Conservation (phyloP, 2,113 vertebrate genomes). For the Silurus meridionalis region DNA sequence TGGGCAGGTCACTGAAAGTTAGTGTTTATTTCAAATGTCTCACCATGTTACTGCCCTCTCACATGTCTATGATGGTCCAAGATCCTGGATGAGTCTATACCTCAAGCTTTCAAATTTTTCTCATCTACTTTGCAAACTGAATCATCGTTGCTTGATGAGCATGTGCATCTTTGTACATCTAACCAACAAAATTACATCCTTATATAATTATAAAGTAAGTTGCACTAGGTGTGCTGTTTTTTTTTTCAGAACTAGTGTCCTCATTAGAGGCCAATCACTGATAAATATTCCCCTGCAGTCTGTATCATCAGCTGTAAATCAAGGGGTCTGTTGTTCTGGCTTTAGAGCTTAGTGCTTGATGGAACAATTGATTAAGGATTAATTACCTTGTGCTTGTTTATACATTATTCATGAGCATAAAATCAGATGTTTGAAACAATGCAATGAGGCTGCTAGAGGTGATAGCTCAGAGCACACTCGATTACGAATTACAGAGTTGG, state of each 20-base stretch:
- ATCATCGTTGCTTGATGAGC: neutral
- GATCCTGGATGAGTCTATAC: constrained; percentile 2
- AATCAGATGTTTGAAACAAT: constrained; percentile 49
- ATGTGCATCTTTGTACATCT: neutral
- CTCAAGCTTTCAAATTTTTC: constrained; percentile 8
- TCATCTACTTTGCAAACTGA: neutral
- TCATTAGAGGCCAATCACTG: constrained; percentile 22
- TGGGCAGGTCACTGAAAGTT: constrained; percentile 30
- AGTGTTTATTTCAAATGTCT: constrained; percentile 44
- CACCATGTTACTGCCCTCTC: constrained; percentile 31
- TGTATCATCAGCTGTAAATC: constrained; percentile 50
- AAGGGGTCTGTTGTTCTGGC: constrained; percentile 42
- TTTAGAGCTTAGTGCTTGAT: constrained; percentile 41
- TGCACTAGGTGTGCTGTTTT: constrained; percentile 5
- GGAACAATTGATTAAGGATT: constrained; percentile 50
- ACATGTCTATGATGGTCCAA: constrained; percentile 18
- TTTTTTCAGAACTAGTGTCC: neutral
- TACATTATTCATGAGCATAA: constrained; percentile 46
- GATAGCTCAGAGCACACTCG: constrained; percentile 25
- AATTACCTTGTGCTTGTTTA: constrained; percentile 47
- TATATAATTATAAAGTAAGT: neutral
- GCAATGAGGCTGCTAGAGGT: constrained; percentile 22
- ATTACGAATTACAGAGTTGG: constrained; percentile 22
- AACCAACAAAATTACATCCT: neutral
- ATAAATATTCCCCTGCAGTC: constrained; percentile 32